phyloP scores from a whole-genome alignment of 2,797 vertebrate species.

The Pipistrellus pygmaeus region DNA sequence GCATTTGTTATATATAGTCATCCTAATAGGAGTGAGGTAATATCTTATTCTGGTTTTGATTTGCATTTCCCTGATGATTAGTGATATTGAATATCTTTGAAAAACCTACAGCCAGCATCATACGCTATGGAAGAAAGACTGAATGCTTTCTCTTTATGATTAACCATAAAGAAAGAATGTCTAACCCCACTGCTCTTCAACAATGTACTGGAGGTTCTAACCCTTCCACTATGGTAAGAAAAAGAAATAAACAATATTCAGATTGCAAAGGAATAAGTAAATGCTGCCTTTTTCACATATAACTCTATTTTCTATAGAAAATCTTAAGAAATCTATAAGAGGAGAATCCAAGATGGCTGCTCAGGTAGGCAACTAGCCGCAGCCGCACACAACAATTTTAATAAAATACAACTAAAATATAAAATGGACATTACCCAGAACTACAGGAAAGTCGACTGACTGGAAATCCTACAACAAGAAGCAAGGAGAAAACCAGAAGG shows the following conservation, averaged over 20 bases:
- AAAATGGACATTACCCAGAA: too few species aligned
- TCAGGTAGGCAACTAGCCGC: too few species aligned
- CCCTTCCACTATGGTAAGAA: neutral
- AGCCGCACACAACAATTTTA: too few species aligned
- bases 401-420: too few species aligned
- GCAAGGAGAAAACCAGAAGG: too few species aligned
- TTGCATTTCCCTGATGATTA: constrained; percentile 1
- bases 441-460: too few species aligned
- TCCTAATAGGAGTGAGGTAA: neutral
- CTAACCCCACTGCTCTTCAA: neutral
- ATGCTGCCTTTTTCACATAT: constrained; percentile 9
- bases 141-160: neutral
- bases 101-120: neutral
- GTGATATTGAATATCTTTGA: neutral
- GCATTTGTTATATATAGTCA: neutral
- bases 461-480: too few species aligned
- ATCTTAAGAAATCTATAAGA: constrained; percentile 4
- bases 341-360: too few species aligned
- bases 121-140: neutral
- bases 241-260: constrained; percentile 22
- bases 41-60: constrained; percentile 7
- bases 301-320: neutral
- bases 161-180: constrained; percentile 4
- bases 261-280: constrained; percentile 1
- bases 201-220: neutral